Base-by-base conservation (phyloP, 2,113 vertebrate species). In the Anseranas semipalmata region DNA sequence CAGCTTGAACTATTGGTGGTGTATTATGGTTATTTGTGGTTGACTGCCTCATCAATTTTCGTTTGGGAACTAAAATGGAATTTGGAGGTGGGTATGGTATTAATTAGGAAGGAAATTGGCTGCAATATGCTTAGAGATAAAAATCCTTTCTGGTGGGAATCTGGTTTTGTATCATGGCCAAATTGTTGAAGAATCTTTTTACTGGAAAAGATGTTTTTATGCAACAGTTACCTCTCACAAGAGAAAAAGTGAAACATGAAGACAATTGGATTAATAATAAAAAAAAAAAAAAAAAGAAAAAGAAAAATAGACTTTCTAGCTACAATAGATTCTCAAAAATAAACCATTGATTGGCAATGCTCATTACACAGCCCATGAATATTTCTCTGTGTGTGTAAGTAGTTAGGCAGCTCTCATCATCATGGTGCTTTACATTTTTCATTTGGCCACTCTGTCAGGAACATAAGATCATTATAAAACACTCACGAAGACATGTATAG, bases 41-140 rank as follows among this genome's bases (percentile, higher is more conserved):
- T 97, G 91, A 92, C 87, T 97, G 97, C 91, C 77, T 96, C 96
- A 97, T 97, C 96, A 97, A 85, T 97, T 97, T 98, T 97, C 89
- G 60, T 96, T 88, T 95, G 96, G 92, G 94, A 97, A 71, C 78
- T 91, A 88, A 98, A 97, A 96, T 90, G 91, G 95, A 82, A 96
- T 97, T 96, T 91, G 59, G 70, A 95, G 83, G 81, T 95, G 75
- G 97, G 90, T 97, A 96, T 95, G 85, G 87, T 97, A 97, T 98
- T 98, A 98, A 98, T 98, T 98, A 97, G 7, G 52, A 91, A 93
- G 79, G 85, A 98, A 98, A 97, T 95, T 94, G 93, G 89, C 82
- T 45, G 77, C 96, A 97, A 93, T 97, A 95, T 95, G 96, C 89
- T 97, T 91, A 13, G 95, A 97, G 92, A 97, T 96, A 92, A 93